Evolutionary conservation across 2,797 vertebrate genomes (phyloP).

Genomic region (Hipposideros larvatus): DNA sequence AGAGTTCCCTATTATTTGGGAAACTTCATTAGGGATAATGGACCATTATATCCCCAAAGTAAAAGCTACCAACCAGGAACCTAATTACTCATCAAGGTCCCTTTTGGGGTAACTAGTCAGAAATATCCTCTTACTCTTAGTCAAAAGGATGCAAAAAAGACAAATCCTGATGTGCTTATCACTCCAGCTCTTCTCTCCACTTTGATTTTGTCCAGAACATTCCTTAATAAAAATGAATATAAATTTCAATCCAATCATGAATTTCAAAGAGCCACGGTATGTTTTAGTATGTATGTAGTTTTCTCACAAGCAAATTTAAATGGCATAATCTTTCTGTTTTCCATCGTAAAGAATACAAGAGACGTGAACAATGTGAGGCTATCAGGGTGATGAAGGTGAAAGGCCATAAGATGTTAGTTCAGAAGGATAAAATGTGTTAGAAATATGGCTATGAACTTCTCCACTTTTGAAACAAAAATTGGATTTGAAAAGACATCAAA

Average conservation of each 20-base stretch:
- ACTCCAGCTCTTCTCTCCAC: neutral
- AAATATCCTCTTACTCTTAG: neutral
- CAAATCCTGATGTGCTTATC: neutral
- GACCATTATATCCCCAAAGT: neutral
- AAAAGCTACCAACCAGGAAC: neutral
- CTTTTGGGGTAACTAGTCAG: neutral
- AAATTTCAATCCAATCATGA: neutral
- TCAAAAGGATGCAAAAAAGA: neutral
- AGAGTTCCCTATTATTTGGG: neutral
- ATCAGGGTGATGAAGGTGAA: neutral
- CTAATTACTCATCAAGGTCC: neutral
- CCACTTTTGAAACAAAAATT: conserved; percentile 77
- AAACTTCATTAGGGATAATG: neutral
- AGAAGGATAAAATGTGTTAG: conserved; percentile 64
- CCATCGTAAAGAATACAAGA: neutral
- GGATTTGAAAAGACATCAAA: conserved; percentile 82
- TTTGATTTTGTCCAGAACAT: conserved; percentile 6
- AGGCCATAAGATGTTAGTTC: conserved; percentile 26
- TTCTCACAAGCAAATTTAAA: neutral
- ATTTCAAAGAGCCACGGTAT: neutral
- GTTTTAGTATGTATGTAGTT: neutral
- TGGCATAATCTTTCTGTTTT: neutral
- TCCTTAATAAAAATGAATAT: neutral
- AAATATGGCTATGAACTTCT: conserved; percentile 70
- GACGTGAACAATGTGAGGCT: neutral